A percentile compares a stretch with the other conserved stretches of the same genome.
Conservation (phyloP, 2,888 invertebrate species). For the Calephelis perditalis region DNA sequence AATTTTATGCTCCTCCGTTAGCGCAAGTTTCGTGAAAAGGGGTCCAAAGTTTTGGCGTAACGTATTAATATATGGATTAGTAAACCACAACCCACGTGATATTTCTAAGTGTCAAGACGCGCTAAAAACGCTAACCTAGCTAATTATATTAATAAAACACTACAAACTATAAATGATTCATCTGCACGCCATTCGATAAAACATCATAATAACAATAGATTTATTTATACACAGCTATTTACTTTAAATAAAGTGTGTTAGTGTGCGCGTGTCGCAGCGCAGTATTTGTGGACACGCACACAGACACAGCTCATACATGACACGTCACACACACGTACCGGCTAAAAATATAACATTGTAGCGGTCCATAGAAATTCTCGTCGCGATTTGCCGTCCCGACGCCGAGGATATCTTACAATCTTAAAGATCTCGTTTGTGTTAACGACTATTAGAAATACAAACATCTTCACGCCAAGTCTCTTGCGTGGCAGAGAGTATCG, state of each 20-base stretch:
- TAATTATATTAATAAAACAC: not conserved
- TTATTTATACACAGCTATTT: not conserved
- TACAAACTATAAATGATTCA: not conserved
- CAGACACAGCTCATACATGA: not conserved
- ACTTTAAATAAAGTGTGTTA: slow-evolving; percentile 15
- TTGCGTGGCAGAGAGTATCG: no score
- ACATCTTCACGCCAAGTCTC: no score
- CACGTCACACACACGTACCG: slow-evolving; percentile 2
- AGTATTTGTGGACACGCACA: slow-evolving; percentile 9
- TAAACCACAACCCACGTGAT: no score
- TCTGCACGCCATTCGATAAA: slow-evolving; percentile 10
- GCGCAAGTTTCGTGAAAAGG: no score
- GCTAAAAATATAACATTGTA: slow-evolving; percentile 22
- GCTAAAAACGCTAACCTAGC: no score
- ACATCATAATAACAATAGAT: slow-evolving; percentile 8
- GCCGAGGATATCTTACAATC: not conserved
- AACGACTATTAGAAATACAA: no score
- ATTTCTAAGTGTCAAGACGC: no score
- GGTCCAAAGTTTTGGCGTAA: no score
- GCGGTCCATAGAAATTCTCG: slow-evolving; percentile 17
- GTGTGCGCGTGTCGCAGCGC: slow-evolving; percentile 13
- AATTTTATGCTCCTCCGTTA: no score
- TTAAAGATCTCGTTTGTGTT: not conserved
- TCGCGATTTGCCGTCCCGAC: slow-evolving; percentile 18
- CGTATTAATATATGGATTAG: no score